These are phyloP conservation scores for Dromococcyx pavoninus DNA, from an alignment of 2,797 vertebrate species.

Conservation along the genomic window DNA sequence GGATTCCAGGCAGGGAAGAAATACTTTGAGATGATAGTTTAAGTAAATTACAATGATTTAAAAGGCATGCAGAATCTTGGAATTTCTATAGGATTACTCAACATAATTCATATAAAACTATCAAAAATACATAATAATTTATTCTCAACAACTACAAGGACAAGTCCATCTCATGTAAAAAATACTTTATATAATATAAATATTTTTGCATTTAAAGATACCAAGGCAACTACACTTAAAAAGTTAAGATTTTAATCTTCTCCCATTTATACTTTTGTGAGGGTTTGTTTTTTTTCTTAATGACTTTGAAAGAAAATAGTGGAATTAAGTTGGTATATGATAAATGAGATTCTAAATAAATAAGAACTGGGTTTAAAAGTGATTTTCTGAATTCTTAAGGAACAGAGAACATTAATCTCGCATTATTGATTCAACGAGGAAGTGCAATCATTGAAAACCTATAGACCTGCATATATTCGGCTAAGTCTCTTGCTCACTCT, in stretches of 20 bases:
- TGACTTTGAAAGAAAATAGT: neutral
- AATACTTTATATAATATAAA: neutral
- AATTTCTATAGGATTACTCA: neutral
- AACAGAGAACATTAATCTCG: neutral
- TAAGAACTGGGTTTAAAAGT: neutral
- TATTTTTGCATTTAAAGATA: neutral
- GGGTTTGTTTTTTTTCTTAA: neutral
- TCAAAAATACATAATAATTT: neutral
- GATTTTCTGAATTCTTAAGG: neutral
- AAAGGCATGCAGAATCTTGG: neutral
- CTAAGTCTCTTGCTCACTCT: neutral
- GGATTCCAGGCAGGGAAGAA: neutral
- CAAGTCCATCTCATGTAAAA: neutral
- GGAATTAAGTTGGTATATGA: neutral
- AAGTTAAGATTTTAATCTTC: neutral
- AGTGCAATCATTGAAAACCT: neutral
- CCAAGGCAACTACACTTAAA: neutral
- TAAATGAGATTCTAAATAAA: neutral
- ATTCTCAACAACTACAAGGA: neutral
- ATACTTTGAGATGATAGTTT: neutral
- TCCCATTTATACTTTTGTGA: neutral
- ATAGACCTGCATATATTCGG: neutral
- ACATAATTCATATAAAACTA: neutral
- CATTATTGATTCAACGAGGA: neutral
- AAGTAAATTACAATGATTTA: neutral